Evolutionary conservation across 2,888 invertebrate genomes (phyloP).

Genomic region (Harpalus rubripes): DNA sequence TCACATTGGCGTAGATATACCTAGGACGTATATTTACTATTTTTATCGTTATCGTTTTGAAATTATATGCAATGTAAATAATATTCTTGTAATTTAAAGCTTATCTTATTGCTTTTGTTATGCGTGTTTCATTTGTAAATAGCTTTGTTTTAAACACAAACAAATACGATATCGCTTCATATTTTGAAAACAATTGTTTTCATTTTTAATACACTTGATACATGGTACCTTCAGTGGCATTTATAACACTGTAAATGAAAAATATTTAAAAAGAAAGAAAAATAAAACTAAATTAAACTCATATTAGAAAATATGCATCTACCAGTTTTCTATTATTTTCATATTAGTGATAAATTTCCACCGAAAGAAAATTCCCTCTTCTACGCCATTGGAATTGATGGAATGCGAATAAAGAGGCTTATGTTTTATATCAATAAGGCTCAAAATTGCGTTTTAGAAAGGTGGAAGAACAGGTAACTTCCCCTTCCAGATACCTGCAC

Average conservation of each 20-base stretch:
- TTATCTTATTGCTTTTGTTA: not conserved
- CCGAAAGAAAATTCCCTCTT: not conserved
- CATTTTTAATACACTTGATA: not conserved
- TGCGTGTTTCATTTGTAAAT: not conserved
- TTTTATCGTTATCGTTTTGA: slow-evolving; percentile 27
- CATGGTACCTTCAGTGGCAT: no score
- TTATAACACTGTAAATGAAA: no score
- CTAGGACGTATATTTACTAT: slow-evolving; percentile 1
- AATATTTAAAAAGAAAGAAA: no score
- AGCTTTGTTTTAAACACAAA: not conserved
- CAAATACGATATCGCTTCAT: not conserved
- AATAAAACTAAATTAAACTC: no score
- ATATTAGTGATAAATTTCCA: not conserved
- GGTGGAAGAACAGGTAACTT: slow-evolving; percentile 64
- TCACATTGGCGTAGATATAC: slow-evolving; percentile 48
- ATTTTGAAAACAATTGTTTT: slow-evolving; percentile 4
- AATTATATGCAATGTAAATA: slow-evolving; percentile 28
- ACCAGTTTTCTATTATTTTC: not conserved
- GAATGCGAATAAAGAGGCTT: slow-evolving; percentile 56
- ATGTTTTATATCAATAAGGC: slow-evolving; percentile 38
- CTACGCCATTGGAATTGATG: slow-evolving; percentile 58
- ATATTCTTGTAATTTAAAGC: slow-evolving; percentile 23
- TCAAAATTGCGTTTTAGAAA: slow-evolving; percentile 56
- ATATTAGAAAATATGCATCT: no score
- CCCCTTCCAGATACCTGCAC: slow-evolving; percentile 48